These are phyloP conservation scores for Amiota mariae DNA, from an alignment of 2,888 invertebrate species.

Conservation along the genomic window DNA sequence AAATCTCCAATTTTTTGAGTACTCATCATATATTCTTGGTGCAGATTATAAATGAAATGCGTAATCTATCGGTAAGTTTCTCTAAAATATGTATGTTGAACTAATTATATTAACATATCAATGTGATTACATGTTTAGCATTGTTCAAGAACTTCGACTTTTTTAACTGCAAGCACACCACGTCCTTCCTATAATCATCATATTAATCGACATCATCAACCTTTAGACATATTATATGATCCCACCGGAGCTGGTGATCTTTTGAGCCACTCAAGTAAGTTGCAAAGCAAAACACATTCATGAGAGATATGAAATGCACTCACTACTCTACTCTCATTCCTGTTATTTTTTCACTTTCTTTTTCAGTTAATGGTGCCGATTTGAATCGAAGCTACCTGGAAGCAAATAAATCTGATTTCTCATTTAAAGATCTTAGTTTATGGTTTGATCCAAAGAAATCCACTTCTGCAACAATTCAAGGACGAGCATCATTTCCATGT, in stretches of 20 bases:
- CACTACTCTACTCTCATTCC: neutral
- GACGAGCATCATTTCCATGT: neutral
- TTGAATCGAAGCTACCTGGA: conserved; percentile 72
- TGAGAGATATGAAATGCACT: neutral
- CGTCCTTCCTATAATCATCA: conserved; percentile 49
- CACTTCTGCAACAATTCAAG: conserved; percentile 14
- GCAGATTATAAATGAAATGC: conserved; percentile 70
- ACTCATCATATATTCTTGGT: conserved; percentile 68
- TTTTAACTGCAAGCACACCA: conserved; percentile 70
- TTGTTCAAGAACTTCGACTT: conserved; percentile 49
- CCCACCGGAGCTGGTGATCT: conserved; percentile 52
- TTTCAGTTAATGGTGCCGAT: conserved; percentile 71
- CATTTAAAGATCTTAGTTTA: conserved; percentile 70
- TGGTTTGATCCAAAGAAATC: conserved; percentile 67
- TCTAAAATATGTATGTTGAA: neutral
- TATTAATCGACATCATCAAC: neutral
- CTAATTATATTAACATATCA: no score
- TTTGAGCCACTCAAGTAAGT: conserved; percentile 65
- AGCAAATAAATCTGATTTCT: conserved; percentile 72
- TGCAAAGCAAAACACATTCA: neutral
- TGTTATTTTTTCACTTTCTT: no score
- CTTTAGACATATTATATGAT: conserved; percentile 34
- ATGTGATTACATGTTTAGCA: conserved; percentile 28
- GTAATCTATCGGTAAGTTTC: conserved; percentile 65
- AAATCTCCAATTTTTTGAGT: conserved; percentile 66